Base-by-base conservation (phyloP, 2,888 invertebrate species). In the Athalia circularis region DNA sequence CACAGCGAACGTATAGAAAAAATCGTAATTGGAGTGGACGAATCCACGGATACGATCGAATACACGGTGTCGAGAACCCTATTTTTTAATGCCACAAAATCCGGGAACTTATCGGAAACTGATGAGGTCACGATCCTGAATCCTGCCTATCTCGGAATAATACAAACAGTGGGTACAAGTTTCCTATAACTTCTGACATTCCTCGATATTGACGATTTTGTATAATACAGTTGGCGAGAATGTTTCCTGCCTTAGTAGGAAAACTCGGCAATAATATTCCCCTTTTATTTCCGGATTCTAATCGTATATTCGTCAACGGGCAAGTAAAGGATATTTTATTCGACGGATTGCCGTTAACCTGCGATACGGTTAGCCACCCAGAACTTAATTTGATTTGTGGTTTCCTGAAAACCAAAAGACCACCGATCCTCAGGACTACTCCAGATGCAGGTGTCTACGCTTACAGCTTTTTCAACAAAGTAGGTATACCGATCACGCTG, bases 51-150 rank as follows among this genome's bases (percentile, higher is more conserved):
- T 79, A 93, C 93, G 0, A 88, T 94, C 6, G 91, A 90, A 45
- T 94, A 92, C 80, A 91, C 88, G 83, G 84, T 91, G 82, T 92
- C 90, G 84, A 92, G 92, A 81, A 91, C 86, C 0, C 93, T 91
- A 84, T 84, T 86, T n/a, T 94, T 93, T 85, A 92, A 93, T 82
- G 82, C 87, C 57, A 87, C 91, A 74, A 91, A 91, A 3, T 92
- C 93, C 0, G 91, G 91, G 0, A 86, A 85, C 0, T 86, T 92
- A 2, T 88, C 88, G 0, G 92, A 92, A 67, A 89, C 91, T 7
- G 93, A 94, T 62, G 89, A 91, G 48, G 82, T 94, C 0, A 92
- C 92, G 0, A 91, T 94, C 77, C 89, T 94, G 77, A 93, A 94
- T 85, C 91, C 92, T 45, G 92, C 92, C 1, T 92, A 94, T 77